A percentile compares a stretch with the other conserved stretches of the same genome.
Conservation (phyloP, 1,140 invertebrate genomes). For the Papilio helenus region DNA sequence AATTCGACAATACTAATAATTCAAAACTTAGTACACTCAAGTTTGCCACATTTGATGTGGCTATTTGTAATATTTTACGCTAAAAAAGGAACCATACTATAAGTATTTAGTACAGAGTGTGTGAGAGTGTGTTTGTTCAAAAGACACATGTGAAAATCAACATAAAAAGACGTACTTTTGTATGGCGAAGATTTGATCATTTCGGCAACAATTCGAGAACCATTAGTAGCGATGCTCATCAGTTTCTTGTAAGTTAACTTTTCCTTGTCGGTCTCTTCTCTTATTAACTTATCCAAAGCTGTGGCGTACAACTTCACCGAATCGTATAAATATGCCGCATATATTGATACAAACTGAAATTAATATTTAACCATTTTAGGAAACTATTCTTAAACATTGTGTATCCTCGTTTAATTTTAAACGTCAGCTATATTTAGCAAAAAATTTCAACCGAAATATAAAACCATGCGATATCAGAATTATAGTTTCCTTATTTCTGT, state of each 20-base stretch:
- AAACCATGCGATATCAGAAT: too few relatives aligned
- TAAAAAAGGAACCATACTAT: too few relatives aligned
- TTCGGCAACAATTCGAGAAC: constrained; percentile 89
- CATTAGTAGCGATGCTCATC: constrained; percentile 89
- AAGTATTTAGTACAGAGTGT: too few relatives aligned
- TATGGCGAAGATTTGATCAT: constrained; percentile 91
- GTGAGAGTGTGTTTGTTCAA: neutral
- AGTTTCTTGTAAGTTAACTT: constrained; percentile 85
- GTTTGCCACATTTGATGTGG: too few relatives aligned
- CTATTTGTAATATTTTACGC: too few relatives aligned
- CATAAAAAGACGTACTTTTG: constrained; percentile 86
- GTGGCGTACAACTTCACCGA: constrained; percentile 95
- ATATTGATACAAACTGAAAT: constrained; percentile 92
- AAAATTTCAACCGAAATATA: too few relatives aligned
- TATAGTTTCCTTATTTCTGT: too few relatives aligned
- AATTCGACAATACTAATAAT: too few relatives aligned
- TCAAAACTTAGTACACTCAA: too few relatives aligned
- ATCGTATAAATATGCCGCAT: constrained; percentile 98
- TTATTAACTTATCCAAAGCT: constrained; percentile 90
- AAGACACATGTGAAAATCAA: constrained; percentile 4
- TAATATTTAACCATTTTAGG: neutral
- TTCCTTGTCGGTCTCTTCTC: constrained; percentile 82
- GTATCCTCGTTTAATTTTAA: neutral
- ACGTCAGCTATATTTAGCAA: neutral
- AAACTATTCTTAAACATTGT: neutral